Base-by-base conservation (phyloP, 2,888 invertebrate species). In the Drosophila birchii region DNA sequence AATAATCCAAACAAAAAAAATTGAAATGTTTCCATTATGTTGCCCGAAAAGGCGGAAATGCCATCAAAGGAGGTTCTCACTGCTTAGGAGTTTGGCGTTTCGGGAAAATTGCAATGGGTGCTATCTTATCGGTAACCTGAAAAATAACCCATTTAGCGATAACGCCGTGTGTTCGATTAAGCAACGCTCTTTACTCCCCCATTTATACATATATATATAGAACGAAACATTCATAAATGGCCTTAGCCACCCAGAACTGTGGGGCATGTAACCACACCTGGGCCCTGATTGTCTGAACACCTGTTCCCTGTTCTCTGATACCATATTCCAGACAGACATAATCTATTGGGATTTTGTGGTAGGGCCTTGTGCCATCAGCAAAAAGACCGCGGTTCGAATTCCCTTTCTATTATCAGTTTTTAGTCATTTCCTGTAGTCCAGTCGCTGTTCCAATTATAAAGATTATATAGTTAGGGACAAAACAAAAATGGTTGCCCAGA, bases 361-460 rank as follows among this genome's bases (percentile, higher is more conserved):
- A 45, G 20, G 44, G 59, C 61, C 44, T 36, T 26, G 3, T 9
- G 32, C 56, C 64, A n/a, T 18, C 55, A 26, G 26, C 20, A 41
- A 44, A 49, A 55, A 29, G 54, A 58, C 14, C 26, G 39, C 43
- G 44, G 53, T 56, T 57, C 61, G 54, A 44, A 44, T 64, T 77
- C 72, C 9, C 34, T 74, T 71, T 7, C 26, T 74, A 71, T 74
- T 73, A 88, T 83, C 82, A 78, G 64, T 62, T 68, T 62, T 68
- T 60, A 68, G 73, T 69, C 76, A 82, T 83, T 88, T 78, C 76
- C 80, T 76, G 78, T 51, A 61, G 55, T 14, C 38, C 71, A 43
- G 44, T 51, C 64, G 64, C 39, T 29, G 44, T 56, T 58, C 9
- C 29, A 49, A 58, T 53, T 45, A 26, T 44, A 45, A 20, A 58